A percentile compares a stretch with the other conserved stretches of the same genome.
Evolutionary conservation across 1,140 invertebrate genomes (phyloP).

Genomic region (Drosophila pandora): DNA sequence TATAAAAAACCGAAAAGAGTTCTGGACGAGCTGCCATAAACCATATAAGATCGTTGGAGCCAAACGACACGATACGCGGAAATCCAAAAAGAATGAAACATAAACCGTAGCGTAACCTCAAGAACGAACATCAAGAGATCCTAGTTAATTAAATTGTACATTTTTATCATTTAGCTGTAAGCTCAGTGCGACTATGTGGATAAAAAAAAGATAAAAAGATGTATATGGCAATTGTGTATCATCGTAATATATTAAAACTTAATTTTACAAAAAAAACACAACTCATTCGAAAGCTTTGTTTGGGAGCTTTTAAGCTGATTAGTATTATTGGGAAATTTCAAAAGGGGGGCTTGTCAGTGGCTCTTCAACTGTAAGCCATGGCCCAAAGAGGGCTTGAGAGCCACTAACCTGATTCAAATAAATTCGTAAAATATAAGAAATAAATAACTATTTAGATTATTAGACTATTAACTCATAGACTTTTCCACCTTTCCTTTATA

Average conservation of each 20-base stretch:
- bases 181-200: constrained; percentile 55
- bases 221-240: constrained; percentile 74
- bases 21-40: constrained; percentile 44
- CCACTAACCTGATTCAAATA: not conserved
- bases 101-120: constrained; percentile 31
- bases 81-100: constrained; percentile 25
- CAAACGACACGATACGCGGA: constrained; percentile 34
- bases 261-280: constrained; percentile 65
- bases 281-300: constrained; percentile 9
- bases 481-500: no score
- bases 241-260: constrained; percentile 81
- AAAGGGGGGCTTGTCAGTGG: constrained; percentile 26
- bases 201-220: constrained; percentile 36
- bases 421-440: not conserved
- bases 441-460: not conserved
- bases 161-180: constrained; percentile 77
- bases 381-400: not conserved
- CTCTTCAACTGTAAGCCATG: constrained; percentile 26
- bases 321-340: not conserved
- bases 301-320: constrained; percentile 9
- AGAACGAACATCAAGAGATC: constrained; percentile 60
- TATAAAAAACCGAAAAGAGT: constrained; percentile 32
- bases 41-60: constrained; percentile 34
- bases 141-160: constrained; percentile 82
- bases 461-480: no score